Conservation (phyloP, 2,113 vertebrate genomes). For the Syngnathus floridae region DNA sequence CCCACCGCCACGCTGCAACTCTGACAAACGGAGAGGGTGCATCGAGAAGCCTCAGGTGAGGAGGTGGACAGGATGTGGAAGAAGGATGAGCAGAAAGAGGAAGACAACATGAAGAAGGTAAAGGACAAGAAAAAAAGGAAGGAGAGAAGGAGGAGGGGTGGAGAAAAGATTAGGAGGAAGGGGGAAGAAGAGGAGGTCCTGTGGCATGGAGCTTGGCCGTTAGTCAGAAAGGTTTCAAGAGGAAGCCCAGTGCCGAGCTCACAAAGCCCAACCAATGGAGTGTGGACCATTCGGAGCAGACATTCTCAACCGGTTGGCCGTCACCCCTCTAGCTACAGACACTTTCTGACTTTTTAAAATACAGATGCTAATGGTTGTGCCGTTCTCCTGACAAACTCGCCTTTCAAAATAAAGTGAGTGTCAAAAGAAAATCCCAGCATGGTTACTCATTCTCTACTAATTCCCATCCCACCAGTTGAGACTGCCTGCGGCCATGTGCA, state of each 20-base stretch:
- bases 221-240: slow-evolving; percentile 18
- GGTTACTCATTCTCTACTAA: not conserved
- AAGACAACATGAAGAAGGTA: not conserved
- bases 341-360: too few relatives aligned
- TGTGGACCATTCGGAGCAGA: not conserved
- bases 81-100: not conserved
- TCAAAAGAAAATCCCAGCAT: not conserved
- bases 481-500: slow-evolving; percentile 6
- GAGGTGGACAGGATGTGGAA: not conserved
- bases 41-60: not conserved
- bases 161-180: too few relatives aligned
- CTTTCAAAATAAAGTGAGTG: too few relatives aligned
- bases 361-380: too few relatives aligned
- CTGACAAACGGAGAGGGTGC: not conserved
- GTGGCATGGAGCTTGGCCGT: slow-evolving; percentile 8
- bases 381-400: too few relatives aligned
- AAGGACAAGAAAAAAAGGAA: not conserved
- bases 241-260: slow-evolving; percentile 6
- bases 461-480: slow-evolving; percentile 11
- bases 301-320: not conserved
- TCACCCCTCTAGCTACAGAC: too few relatives aligned
- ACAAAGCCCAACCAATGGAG: not conserved
- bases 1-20: not conserved
- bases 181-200: not conserved
- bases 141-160: not conserved